Percentiles rank a stretch among this genome's conserved stretches.
phyloP scores from a whole-genome alignment of 2,797 vertebrate genomes.

The Mormyrus proboscirostris region DNA sequence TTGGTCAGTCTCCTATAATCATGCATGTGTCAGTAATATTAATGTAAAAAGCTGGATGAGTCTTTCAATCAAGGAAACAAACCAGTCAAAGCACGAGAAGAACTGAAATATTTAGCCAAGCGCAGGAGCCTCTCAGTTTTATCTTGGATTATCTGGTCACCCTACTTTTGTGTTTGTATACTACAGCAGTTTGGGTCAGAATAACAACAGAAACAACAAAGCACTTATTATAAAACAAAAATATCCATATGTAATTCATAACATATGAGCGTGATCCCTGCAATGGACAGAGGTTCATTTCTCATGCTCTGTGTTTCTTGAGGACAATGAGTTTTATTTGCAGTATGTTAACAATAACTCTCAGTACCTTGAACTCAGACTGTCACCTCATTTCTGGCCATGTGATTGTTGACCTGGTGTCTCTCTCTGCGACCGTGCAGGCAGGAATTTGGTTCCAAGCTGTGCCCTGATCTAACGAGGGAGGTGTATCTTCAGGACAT shows the following conservation, averaged over 20 bases:
- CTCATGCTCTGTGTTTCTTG: background rate
- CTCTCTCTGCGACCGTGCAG: slow-evolving; percentile 55
- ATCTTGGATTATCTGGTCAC: background rate
- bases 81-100: background rate
- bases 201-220: background rate
- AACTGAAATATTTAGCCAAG: background rate
- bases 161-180: background rate
- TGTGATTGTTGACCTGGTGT: background rate
- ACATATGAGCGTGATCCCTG: background rate
- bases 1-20: background rate
- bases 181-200: background rate
- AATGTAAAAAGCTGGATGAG: background rate
- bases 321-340: background rate
- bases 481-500: slow-evolving; percentile 99
- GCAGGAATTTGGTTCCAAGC: slow-evolving; percentile 94
- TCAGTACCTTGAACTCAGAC: background rate
- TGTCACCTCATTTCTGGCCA: background rate
- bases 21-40: background rate
- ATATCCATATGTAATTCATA: background rate
- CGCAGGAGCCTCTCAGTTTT: background rate
- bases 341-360: background rate
- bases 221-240: background rate
- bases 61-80: background rate
- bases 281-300: background rate
- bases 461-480: slow-evolving; percentile 88